Conservation (phyloP, 1,140 invertebrate species). For the Protaetia brevitarsis region DNA sequence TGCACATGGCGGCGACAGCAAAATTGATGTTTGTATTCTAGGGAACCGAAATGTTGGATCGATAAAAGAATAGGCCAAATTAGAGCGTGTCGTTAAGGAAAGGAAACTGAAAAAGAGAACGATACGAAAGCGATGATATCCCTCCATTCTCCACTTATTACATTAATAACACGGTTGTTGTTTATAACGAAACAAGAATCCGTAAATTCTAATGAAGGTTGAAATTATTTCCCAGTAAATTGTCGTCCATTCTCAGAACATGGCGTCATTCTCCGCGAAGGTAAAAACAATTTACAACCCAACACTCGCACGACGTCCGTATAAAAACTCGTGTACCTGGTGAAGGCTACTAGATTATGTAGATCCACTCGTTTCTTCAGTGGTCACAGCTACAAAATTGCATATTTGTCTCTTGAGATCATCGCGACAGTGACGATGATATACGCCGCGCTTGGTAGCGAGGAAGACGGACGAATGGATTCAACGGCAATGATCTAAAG, state of each 20-base stretch:
- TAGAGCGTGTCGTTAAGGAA: background rate
- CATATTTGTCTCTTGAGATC: constrained; percentile 16
- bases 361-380: background rate
- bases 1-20: background rate
- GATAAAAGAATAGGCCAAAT: background rate
- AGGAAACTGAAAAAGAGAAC: background rate
- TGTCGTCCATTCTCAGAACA: constrained; percentile 15
- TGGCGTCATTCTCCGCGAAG: constrained; percentile 12
- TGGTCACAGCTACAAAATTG: constrained; percentile 3
- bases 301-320: background rate
- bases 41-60: constrained; percentile 5
- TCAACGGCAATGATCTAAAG: background rate
- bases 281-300: constrained; percentile 16
- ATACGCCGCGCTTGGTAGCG: background rate
- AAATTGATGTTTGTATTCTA: background rate
- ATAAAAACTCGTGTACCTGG: background rate
- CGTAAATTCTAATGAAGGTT: constrained; percentile 17
- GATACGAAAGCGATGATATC: background rate
- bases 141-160: background rate
- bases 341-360: constrained; percentile 11
- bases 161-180: constrained; percentile 9
- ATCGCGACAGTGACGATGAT: background rate
- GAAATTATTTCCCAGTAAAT: constrained; percentile 17
- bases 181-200: background rate
- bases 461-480: background rate